Base-by-base conservation (phyloP, 2,888 invertebrate genomes). In the Nomada fucata region DNA sequence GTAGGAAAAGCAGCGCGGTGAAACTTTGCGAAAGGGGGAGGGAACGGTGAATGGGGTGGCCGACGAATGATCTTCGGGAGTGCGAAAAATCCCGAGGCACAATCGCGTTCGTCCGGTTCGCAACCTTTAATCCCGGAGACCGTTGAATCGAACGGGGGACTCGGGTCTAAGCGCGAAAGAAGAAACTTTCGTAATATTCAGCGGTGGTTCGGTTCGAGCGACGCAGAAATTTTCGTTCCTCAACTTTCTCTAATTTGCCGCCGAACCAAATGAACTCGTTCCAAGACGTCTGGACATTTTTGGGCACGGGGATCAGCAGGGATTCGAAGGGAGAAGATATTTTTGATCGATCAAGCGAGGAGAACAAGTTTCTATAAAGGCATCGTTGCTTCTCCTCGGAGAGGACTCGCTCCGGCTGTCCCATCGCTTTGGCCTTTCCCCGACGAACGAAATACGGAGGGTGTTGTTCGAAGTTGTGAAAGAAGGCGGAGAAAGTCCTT, bases 171-270 rank as follows among this genome's bases (percentile, higher is more conserved):
- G 76, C 78, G 82, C 76, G 68, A 69, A 60, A 29, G 75, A 86
- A 87, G 75, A 86, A 87, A 87, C 87, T 87, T 87, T 87, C 77
- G 73, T 83, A 87, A 87, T 87, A 87, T 79, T 78, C 85, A 60
- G 68, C 53, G 23, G 64, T 63, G 76, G 76, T 76, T 72, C 57
- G 69, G 72, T 70, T 65, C 79, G 76, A 36, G 59, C 60, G 78
- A 78, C 73, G 67, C 59, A 64, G 76, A 82, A 76, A 87, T 82
- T 86, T 84, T 86, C 84, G 78, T 82, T 74, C 74, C 78, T 85
- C 77, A 44, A 73, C 81, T 69, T 61, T 44, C 59, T 13, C 36
- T 79, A 79, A 86, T 83, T 79, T 75, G 73, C 79, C 70, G 15
- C n/a, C 36, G 65, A 26, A 55, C 23, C 53, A 69, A 78, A 73